Evolutionary conservation across 2,113 vertebrate genomes (phyloP), one percentile per base, ranked within the genome.

Genomic region (Leptocoma aspasia): DNA sequence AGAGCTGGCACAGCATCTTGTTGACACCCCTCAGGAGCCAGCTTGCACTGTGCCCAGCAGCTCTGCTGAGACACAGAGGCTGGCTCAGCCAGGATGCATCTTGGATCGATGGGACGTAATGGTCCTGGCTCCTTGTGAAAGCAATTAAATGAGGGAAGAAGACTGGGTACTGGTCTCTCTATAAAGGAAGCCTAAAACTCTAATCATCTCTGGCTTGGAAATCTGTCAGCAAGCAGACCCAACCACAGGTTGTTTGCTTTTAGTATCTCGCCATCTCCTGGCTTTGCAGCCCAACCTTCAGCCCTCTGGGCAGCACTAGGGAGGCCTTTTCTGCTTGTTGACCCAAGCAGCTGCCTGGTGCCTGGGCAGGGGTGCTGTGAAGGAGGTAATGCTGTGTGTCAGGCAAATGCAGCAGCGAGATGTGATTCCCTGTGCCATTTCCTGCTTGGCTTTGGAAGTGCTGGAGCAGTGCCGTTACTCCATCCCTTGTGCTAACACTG

Each of bases 391-490:
- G 1, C 33, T 69, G 17, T 50, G 37, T 31, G 3, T 47, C 15
- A 15, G 57, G 31, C 65, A 35, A 6, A 30, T 12, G 19, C 28
- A 30, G 15, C 0, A 1, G 33, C 0, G 0, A 31, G 60, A 31
- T 50, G 27, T 37, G 20, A 72, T 49, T 77, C n/a, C 68, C 24
- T 63, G 21, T 41, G 53, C 60, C 1, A 0, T 45, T 64, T 92
- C 17, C 31, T 90, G 53, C 71, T 86, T 3, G 3, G 53, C 53
- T 76, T 50, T 5, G 2, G 56, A 68, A 56, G n/a, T 65, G 50
- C 50, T 4, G 1, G 24, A 53, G 17, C 26, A 18, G 28, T 47
- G 61, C 56, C 0, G 0, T 28, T 59, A 14, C 18, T 31, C 66
- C 10, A 5, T 72, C 45, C 28, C 49, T 64, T 47, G 30, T 18